Base-by-base conservation (phyloP, 2,797 vertebrate genomes). In the Sorex maritimensis region DNA sequence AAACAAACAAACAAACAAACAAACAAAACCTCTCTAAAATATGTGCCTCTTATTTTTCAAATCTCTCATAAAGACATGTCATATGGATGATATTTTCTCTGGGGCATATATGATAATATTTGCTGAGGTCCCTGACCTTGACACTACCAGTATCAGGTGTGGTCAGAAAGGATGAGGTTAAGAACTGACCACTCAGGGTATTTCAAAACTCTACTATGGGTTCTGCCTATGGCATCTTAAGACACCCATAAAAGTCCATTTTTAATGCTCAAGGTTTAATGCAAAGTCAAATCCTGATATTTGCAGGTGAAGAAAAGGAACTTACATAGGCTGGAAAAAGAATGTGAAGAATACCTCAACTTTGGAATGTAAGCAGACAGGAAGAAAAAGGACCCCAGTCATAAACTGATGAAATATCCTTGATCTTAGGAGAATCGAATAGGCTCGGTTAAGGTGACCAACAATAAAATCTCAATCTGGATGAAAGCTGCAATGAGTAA, bases 1-100 rank as follows among this genome's bases (percentile, higher is more conserved):
- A 52, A 14, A 52, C 6, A 52, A 52, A 52, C 49, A 11, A 49
- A 49, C 9, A 49, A 13, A 49, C 49, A 49, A 52, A 49, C 46
- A 49, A 49, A 49, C 11, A 49, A 52, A 52, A 52, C 10, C 49
- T 17, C 24, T 74, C 28, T 79, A 90, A 93, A 92, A 74, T 24
- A 24, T 3, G n/a, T n/a, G 10, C 2, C 68, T 63, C 46, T 77
- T n/a, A 24, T n/a, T 71, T 86, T 95, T 80, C 41, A 88, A 73
- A 68, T 83, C 11, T 88, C 67, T 91, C 82, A n/a, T 26, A 67
- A 87, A 85, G 84, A 34, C 38, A 0, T 77, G 15, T 68, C 15
- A 13, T 28, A 44, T 44, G 1, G 44, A 21, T 19, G 24, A 72
- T 34, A 26, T 10, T 80, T 92, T 80, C 23, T 73, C 61, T 58